phyloP scores from a whole-genome alignment of 2,113 vertebrate genomes.

The Sceloporus tristichus region DNA sequence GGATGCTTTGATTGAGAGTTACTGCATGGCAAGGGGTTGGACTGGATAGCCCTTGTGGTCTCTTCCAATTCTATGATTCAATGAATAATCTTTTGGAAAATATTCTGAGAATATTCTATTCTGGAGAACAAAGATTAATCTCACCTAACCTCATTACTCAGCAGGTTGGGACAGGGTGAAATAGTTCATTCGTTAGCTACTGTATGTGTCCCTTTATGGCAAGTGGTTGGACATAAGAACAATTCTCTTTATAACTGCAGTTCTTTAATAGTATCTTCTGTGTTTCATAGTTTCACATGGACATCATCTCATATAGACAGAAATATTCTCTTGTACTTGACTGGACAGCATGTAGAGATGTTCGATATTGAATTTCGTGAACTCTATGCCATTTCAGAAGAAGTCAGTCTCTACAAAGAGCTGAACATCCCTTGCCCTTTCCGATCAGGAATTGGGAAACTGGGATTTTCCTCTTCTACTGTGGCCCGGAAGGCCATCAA shows the following conservation, averaged over 20 bases:
- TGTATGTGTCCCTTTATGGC: background rate
- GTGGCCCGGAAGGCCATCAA: conserved; percentile 94
- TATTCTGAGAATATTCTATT: too few species aligned
- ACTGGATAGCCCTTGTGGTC: too few species aligned
- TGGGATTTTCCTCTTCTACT: conserved; percentile 71
- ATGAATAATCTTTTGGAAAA: too few species aligned
- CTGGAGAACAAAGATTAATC: too few species aligned
- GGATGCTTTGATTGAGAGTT: too few species aligned
- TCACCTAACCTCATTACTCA: too few species aligned
- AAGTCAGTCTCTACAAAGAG: conserved; percentile 87
- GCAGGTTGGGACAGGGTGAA: too few species aligned
- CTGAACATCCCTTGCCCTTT: conserved; percentile 76
- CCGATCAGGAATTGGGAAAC: conserved; percentile 51
- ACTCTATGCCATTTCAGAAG: conserved; percentile 91
- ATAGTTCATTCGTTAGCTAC: background rate
- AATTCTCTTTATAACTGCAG: background rate
- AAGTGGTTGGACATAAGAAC: background rate
- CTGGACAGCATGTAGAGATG: conserved; percentile 90
- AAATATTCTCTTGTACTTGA: conserved; percentile 91
- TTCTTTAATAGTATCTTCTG: background rate
- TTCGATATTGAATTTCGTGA: conserved; percentile 94
- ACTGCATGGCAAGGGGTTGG: too few species aligned
- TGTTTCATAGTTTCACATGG: conserved; percentile 89
- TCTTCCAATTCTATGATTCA: too few species aligned
- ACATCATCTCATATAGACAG: conserved; percentile 90